These are phyloP conservation scores for Troides aeacus DNA, from an alignment of 2,888 invertebrate species.

Conservation along the genomic window DNA sequence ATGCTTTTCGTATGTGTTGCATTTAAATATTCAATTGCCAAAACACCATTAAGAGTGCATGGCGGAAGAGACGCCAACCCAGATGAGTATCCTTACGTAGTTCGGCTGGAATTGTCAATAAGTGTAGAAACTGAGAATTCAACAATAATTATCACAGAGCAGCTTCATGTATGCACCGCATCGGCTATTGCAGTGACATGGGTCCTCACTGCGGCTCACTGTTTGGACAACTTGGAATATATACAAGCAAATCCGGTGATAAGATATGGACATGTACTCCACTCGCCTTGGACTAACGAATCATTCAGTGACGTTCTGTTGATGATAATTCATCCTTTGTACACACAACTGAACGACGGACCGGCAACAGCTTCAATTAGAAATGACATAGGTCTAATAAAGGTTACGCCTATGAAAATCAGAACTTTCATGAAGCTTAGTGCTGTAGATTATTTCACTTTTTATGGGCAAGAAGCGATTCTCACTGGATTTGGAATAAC, in stretches of 20 bases:
- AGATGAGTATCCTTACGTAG: neutral
- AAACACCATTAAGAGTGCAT: constrained; percentile 8
- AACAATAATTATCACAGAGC: neutral
- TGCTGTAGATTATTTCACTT: constrained; percentile 6
- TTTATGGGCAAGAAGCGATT: constrained; percentile 16
- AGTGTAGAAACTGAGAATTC: neutral
- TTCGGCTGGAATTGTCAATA: neutral
- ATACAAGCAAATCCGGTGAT: neutral
- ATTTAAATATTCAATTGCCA: constrained; percentile 3
- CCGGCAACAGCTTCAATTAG: neutral
- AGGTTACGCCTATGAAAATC: constrained; percentile 8
- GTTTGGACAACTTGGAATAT: neutral
- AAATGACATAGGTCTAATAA: constrained; percentile 16
- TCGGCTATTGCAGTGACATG: neutral
- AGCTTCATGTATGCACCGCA: neutral
- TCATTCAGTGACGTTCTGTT: constrained; percentile 13
- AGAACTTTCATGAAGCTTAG: constrained; percentile 6
- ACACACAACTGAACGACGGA: neutral
- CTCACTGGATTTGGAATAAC: constrained; percentile 11
- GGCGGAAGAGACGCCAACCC: constrained; percentile 7
- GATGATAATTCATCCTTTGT: constrained; percentile 8
- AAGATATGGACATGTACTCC: constrained; percentile 4
- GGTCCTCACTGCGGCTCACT: neutral
- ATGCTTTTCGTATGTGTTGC: neutral
- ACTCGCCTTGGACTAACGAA: neutral